Evolutionary conservation across 2,797 vertebrate species (phyloP), one percentile per base, ranked within the genome.

Genomic region (Dicrostonyx torquatus): DNA sequence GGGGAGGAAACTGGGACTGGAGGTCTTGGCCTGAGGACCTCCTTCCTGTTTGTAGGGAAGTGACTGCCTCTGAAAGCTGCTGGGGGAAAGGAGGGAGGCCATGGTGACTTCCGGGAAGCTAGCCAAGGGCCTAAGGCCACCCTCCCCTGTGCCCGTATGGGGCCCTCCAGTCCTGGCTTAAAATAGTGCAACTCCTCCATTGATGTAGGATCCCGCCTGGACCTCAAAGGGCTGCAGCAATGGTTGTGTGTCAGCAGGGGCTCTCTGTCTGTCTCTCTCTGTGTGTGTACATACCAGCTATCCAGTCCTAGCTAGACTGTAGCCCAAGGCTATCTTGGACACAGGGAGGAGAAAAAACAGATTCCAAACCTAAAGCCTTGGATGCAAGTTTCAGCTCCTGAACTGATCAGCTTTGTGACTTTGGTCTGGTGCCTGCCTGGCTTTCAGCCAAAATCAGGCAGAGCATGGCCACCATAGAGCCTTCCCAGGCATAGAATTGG

Each of bases 1-100:
- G 75, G 77, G 64, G 83, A 95, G 89, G 96, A 95, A 96, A 90
- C 88, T 91, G 60, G 88, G 86, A 83, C 94, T 95, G 78, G 80
- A 96, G 93, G 96, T 94, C 94, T 93, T 13, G 40, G 94, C 90
- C 89, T 89, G 87, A 97, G 97, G 94, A 96, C 96, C 96, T 94
- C 95, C 94, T 97, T 97, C 97, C 97, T 97, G 97, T 97, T 96
- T 97, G 96, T 68, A 87, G 97, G 97, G 96, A 97, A 97, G 90
- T 94, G 90, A 89, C 90, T 87, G 94, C 95, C 95, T 97, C 95
- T 76, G 79, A 97, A 86, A 94, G 78, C 87, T 90, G 94, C 90
- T 96, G 62, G 90, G 93, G 93, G 93, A 96, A 96, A 97, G 90
- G 86, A 94, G 96, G 95, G 97, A 97, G 97, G 97, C 97, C 96